Percentiles rank a stretch among this genome's conserved stretches.
Conservation (phyloP, 2,888 invertebrate genomes). For the Leptothorax acervorum region DNA sequence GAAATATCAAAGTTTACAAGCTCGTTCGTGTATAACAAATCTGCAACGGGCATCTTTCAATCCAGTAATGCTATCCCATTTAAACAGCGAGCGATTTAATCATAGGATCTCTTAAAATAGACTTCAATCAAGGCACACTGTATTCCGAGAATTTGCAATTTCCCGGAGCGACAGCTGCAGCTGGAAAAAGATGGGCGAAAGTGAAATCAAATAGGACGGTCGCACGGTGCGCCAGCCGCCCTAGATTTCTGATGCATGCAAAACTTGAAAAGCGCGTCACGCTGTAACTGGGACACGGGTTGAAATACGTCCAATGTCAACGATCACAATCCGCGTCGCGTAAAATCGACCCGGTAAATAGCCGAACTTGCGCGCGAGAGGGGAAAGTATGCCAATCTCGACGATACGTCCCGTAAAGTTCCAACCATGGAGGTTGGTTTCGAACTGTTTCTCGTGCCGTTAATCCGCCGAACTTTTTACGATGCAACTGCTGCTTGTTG, state of each 20-base stretch:
- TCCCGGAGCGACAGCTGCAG: conserved; percentile 48
- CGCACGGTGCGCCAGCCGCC: neutral
- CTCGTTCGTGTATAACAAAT: conserved; percentile 2
- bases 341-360: conserved; percentile 46
- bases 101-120: conserved; percentile 33
- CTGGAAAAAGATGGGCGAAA: conserved; percentile 36
- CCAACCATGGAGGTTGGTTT: neutral
- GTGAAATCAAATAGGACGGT: conserved; percentile 36
- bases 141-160: conserved; percentile 33
- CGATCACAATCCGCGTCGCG: conserved; percentile 27
- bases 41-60: conserved; percentile 1
- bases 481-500: conserved; percentile 34
- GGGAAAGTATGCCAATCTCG: conserved; percentile 27
- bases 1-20: conserved; percentile 15
- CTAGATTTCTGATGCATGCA: conserved; percentile 45
- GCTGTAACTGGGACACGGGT: conserved; percentile 25
- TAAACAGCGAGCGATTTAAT: conserved; percentile 39
- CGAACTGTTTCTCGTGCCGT: conserved; percentile 53
- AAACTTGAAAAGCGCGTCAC: conserved; percentile 46
- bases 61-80: conserved; percentile 22
- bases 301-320: conserved; percentile 54
- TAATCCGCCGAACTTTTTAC: conserved; percentile 64
- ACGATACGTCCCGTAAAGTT: conserved; percentile 57
- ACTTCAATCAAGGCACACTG: conserved; percentile 47
- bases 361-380: conserved; percentile 3